Base-by-base conservation (phyloP, 2,113 vertebrate genomes). In the Anhinga anhinga region DNA sequence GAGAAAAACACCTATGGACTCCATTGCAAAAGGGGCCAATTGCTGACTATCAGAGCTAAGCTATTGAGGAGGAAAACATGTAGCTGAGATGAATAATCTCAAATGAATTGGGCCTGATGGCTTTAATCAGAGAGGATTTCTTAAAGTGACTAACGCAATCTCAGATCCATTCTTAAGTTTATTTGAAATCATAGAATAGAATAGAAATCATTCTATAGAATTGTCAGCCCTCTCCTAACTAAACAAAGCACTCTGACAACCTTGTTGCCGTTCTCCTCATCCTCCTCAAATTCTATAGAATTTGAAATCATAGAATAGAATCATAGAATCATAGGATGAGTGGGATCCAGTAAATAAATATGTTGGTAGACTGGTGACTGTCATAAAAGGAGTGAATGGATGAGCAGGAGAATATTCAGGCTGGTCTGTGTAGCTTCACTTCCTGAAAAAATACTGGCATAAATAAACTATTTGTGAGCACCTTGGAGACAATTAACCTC, bases 1-100 rank as follows among this genome's bases (percentile, higher is more conserved):
- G 34, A 58, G 34, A 53, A 21, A 36, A 88, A 13, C 14, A 26
- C 15, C 3, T 27, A 2, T 0, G 1, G 47, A 20, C 7, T n/a
- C 5, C 15, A 1, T 34, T 56, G 61, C n/a, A 65, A 30, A 38
- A 44, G 13, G 20, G 30, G 9, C 58, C 11, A 29, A 10, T 13
- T 74, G 40, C 52, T 0, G 3, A 5, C 30, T 26, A 6, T 7
- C 34, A 44, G n/a, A 71, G 36, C 56, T 38, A 32, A 62, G 13
- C 45, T 71, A 12, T 25, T 1, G 2, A 47, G 32, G 19, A 10
- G 15, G 16, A 73, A 67, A 76, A 29, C 15, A 8, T 4, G 7
- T 26, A 49, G n/a, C 56, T 55, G 11, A 53, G 16, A 16, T 58
- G 25, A 55, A 47, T 36, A 10, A 50, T 55, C 26, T 84, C 27